A percentile compares a stretch with the other conserved stretches of the same genome.
These are phyloP conservation scores for Gobionotothen gibberifrons DNA, from an alignment of 2,797 vertebrate species.

Conservation along the genomic window DNA sequence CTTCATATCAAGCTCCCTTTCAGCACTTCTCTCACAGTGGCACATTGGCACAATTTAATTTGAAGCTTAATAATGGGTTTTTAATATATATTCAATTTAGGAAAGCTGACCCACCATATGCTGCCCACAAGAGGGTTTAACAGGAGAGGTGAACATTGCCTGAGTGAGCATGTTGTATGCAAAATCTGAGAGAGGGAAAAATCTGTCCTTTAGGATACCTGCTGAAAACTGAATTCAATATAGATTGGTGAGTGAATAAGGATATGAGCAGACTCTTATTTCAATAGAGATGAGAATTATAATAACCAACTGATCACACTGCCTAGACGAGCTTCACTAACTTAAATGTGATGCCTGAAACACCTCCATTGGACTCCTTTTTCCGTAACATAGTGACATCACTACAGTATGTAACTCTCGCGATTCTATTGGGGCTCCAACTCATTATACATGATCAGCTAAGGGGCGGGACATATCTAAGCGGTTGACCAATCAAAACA, in stretches of 20 bases:
- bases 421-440: no score
- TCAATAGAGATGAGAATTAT: neutral
- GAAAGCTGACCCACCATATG: constrained; percentile 53
- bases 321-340: neutral
- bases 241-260: neutral
- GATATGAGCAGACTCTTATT: neutral
- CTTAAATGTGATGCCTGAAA: neutral
- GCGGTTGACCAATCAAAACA: no score
- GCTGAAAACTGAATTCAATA: constrained; percentile 25
- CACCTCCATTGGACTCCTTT: no score
- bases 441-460: no score
- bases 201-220: constrained; percentile 43
- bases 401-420: no score
- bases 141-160: constrained; percentile 27
- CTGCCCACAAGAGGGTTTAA: constrained; percentile 35
- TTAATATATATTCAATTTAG: constrained; percentile 58
- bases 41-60: constrained; percentile 67
- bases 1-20: constrained; percentile 62
- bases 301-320: neutral
- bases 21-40: constrained; percentile 59
- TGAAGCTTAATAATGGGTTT: constrained; percentile 62
- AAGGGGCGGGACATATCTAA: no score
- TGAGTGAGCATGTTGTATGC: constrained; percentile 39
- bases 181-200: constrained; percentile 28
- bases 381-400: no score